A percentile compares a stretch with the other conserved stretches of the same genome.
Conservation (phyloP, 2,888 invertebrate species). For the Cybosia mesomella region DNA sequence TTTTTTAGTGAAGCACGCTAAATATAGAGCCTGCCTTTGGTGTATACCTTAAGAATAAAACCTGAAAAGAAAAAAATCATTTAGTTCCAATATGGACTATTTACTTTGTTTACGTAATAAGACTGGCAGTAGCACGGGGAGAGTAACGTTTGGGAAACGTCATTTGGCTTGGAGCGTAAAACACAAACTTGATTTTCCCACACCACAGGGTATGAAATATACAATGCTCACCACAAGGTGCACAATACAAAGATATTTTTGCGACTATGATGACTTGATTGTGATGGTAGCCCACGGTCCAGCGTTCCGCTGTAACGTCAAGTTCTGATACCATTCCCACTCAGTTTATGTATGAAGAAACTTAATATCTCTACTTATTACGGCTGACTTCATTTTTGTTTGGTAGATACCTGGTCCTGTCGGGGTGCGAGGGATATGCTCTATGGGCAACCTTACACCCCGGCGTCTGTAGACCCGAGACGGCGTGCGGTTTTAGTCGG, state of each 20-base stretch:
- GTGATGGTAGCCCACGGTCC: too few species aligned
- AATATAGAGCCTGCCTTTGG: background rate
- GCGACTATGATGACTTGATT: background rate
- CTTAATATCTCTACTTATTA: too few species aligned
- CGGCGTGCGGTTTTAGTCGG: too few species aligned
- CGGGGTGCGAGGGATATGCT: too few species aligned
- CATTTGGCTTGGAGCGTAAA: background rate
- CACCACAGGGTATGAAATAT: background rate
- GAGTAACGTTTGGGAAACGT: slow-evolving; percentile 4
- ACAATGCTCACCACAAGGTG: background rate
- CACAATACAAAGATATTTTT: background rate
- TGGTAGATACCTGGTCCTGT: too few species aligned
- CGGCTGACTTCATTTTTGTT: too few species aligned
- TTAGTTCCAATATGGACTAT: background rate
- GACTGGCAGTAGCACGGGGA: background rate
- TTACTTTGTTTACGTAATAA: slow-evolving; percentile 5
- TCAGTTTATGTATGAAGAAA: background rate
- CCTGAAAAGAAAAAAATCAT: background rate
- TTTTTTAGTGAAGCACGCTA: background rate
- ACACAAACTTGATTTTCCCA: slow-evolving; percentile 1
- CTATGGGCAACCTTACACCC: too few species aligned
- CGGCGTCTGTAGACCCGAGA: too few species aligned
- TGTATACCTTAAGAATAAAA: too few species aligned
- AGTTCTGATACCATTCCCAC: background rate
- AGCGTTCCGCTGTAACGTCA: background rate